These are phyloP conservation scores for Caenorhabditis latens DNA, from an alignment of 1,140 invertebrate genomes.

Conservation along the genomic window DNA sequence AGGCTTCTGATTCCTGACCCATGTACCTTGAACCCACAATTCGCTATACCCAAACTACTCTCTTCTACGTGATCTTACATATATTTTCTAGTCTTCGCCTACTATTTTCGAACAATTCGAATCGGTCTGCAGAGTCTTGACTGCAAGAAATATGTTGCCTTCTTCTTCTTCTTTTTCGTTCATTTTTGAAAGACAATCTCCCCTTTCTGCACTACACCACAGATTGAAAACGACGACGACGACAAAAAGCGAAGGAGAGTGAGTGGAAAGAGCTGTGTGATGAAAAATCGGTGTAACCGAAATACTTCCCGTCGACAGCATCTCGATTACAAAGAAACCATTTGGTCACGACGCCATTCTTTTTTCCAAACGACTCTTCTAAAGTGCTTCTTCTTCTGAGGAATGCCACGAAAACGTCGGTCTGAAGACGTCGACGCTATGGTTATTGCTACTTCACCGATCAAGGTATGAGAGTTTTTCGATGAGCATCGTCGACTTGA, in stretches of 20 bases:
- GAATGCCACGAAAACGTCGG: conserved; percentile 42
- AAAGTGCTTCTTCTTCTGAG: conserved; percentile 31
- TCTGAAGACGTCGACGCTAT: conserved; percentile 47
- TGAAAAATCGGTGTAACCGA: conserved; percentile 51
- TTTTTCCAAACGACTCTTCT: conserved; percentile 23
- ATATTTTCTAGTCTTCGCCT: not conserved
- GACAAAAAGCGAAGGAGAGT: not conserved
- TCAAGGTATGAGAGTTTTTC: not conserved
- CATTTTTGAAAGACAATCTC: conserved; percentile 41
- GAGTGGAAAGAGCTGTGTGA: not conserved
- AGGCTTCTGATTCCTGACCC: not conserved
- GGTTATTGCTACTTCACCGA: conserved; percentile 41
- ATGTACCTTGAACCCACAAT: not conserved
- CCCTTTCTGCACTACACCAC: conserved; percentile 20
- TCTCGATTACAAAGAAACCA: conserved; percentile 53
- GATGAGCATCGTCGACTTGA: not conserved
- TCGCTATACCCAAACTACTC: too few species aligned
- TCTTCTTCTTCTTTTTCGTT: not conserved
- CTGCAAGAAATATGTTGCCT: not conserved
- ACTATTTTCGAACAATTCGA: not conserved
- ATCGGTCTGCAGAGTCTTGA: not conserved
- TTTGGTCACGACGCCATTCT: conserved; percentile 32
- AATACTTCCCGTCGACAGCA: conserved; percentile 44
- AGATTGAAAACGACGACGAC: conserved; percentile 19
- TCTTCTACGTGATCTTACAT: not conserved